These are phyloP conservation scores for Diaphora mendica DNA, from an alignment of 2,888 invertebrate genomes.

Conservation along the genomic window DNA sequence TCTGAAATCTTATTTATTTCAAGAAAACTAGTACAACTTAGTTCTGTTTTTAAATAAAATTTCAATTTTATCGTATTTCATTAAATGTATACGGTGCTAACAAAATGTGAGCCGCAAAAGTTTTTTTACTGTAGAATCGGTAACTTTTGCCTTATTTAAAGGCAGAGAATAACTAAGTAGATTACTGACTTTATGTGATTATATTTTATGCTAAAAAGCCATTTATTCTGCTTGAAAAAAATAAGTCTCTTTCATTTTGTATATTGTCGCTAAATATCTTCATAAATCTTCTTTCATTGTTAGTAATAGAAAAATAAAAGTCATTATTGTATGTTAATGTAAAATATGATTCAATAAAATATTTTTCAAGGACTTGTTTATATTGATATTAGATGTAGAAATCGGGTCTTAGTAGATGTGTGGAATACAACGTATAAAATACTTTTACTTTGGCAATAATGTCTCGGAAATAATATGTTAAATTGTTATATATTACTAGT, in stretches of 20 bases:
- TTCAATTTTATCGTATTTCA: not conserved
- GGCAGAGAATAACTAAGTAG: slow-evolving; percentile 39
- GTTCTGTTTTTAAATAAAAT: not conserved
- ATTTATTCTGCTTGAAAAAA: slow-evolving; percentile 17
- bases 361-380: not conserved
- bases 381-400: not conserved
- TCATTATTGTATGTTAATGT: not conserved
- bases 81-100: slow-evolving; percentile 10
- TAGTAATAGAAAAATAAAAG: not conserved
- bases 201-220: slow-evolving; percentile 25
- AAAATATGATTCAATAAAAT: not conserved
- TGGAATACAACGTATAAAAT: not conserved
- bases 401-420: not conserved
- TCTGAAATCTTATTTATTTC: not conserved
- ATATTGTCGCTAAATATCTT: slow-evolving; percentile 19
- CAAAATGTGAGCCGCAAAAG: slow-evolving; percentile 41
- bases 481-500: not conserved
- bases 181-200: slow-evolving; percentile 31
- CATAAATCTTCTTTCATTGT: not conserved
- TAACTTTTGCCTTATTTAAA: slow-evolving; percentile 42
- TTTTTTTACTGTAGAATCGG: slow-evolving; percentile 48
- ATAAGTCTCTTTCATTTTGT: slow-evolving; percentile 13
- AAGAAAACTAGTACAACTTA: not conserved
- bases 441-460: not conserved
- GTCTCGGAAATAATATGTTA: not conserved